Evolutionary conservation across 2,113 vertebrate species (phyloP).

Genomic region (Clupea harengus): DNA sequence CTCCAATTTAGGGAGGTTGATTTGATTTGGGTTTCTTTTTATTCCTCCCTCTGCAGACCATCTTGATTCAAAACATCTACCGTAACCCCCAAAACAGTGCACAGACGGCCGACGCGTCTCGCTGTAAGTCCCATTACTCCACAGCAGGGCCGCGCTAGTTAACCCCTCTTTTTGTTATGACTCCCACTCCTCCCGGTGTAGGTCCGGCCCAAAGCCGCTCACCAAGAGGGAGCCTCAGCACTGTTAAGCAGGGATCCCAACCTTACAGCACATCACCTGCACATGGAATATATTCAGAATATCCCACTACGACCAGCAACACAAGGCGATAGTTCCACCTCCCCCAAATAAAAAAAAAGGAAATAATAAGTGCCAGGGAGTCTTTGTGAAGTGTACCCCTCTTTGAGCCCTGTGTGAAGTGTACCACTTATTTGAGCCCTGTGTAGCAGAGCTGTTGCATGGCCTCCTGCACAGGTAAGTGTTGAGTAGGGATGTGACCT

Average conservation of each 20-base stretch:
- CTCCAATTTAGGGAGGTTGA: constrained; percentile 26
- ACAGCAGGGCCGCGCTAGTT: constrained; percentile 59
- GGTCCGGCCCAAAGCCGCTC: constrained; percentile 72
- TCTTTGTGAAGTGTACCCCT: not conserved
- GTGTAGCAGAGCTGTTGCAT: constrained; percentile 41
- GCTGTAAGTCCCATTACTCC: constrained; percentile 90
- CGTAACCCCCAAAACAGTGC: constrained; percentile 98
- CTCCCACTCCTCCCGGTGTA: constrained; percentile 19
- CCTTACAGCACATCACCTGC: not conserved
- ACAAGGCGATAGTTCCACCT: not conserved
- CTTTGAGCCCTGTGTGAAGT: constrained; percentile 25
- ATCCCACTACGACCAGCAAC: not conserved
- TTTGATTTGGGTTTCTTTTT: constrained; percentile 23
- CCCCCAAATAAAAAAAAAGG: not conserved
- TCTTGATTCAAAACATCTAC: constrained; percentile 99
- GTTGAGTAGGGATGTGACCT: not conserved
- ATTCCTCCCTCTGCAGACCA: constrained; percentile 87
- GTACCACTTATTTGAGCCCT: not conserved
- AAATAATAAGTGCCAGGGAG: not conserved
- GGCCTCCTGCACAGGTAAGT: constrained; percentile 55
- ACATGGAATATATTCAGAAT: not conserved
- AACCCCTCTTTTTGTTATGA: constrained; percentile 61
- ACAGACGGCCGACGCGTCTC: constrained; percentile 95
- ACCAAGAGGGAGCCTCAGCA: constrained; percentile 57
- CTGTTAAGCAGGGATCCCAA: constrained; percentile 25